A percentile compares a stretch with the other conserved stretches of the same genome.
These are phyloP conservation scores for Nephrotoma guestfalica DNA, from an alignment of 2,888 invertebrate species.

Conservation along the genomic window DNA sequence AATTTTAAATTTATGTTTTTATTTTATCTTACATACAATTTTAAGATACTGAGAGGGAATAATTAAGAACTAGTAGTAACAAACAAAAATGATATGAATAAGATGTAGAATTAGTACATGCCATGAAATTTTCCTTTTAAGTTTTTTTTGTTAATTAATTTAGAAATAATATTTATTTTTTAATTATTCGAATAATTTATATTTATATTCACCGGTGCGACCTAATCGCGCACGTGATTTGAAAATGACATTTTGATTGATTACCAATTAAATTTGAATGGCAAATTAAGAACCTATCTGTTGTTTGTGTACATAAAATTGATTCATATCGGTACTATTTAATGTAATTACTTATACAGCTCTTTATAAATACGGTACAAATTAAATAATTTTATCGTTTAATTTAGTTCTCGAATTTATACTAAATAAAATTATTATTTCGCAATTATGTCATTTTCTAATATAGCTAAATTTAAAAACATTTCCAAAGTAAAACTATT, in stretches of 20 bases:
- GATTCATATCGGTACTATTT: neutral
- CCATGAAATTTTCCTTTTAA: neutral
- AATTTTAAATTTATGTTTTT: neutral
- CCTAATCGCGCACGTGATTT: neutral
- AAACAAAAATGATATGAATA: neutral
- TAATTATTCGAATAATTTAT: neutral
- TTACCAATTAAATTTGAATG: neutral
- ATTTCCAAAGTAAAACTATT: neutral
- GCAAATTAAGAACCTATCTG: too few relatives aligned
- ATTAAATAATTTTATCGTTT: neutral
- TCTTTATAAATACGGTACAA: neutral
- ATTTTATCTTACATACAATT: neutral
- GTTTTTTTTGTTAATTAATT: neutral
- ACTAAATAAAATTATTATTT: neutral
- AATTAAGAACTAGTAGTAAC: neutral
- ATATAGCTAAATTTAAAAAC: neutral
- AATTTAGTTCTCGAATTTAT: neutral
- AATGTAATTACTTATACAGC: neutral
- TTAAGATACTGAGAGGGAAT: neutral
- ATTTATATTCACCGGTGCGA: neutral
- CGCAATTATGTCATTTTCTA: neutral
- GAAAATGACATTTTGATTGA: neutral
- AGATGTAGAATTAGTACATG: neutral
- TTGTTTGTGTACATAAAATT: neutral
- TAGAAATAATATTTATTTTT: neutral